phyloP scores from a whole-genome alignment of 2,888 invertebrate species.

The Hyppa rectilinea region DNA sequence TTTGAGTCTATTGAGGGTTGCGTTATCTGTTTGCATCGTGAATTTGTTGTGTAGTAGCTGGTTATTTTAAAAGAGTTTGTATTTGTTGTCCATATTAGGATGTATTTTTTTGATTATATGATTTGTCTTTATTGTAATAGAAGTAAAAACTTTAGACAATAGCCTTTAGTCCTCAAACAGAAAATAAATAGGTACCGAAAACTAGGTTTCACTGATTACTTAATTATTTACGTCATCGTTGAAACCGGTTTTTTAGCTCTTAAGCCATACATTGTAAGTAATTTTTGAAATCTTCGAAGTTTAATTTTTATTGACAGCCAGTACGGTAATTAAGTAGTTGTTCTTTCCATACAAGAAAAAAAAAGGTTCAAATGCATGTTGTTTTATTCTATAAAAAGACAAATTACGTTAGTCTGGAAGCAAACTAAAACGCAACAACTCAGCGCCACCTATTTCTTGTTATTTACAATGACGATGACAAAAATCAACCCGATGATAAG shows the following conservation, averaged over 20 bases:
- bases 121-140: neutral
- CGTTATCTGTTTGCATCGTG: neutral
- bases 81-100: no score
- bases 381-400: neutral
- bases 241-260: no score
- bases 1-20: conserved; percentile 10
- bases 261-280: no score
- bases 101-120: no score
- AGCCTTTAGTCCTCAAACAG: neutral
- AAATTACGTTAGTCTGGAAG: neutral
- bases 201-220: neutral
- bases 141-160: neutral
- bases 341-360: neutral
- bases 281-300: neutral
- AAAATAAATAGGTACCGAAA: neutral
- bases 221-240: neutral
- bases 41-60: neutral
- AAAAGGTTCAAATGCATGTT: neutral
- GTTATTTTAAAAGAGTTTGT: neutral
- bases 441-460: neutral
- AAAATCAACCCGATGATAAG: neutral
- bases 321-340: no score
- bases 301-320: no score
- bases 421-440: neutral
- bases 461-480: neutral